A percentile compares a stretch with the other conserved stretches of the same genome.
Conservation (phyloP, 2,888 invertebrate species). For the Scaptodrosophila latifasciaeformis region DNA sequence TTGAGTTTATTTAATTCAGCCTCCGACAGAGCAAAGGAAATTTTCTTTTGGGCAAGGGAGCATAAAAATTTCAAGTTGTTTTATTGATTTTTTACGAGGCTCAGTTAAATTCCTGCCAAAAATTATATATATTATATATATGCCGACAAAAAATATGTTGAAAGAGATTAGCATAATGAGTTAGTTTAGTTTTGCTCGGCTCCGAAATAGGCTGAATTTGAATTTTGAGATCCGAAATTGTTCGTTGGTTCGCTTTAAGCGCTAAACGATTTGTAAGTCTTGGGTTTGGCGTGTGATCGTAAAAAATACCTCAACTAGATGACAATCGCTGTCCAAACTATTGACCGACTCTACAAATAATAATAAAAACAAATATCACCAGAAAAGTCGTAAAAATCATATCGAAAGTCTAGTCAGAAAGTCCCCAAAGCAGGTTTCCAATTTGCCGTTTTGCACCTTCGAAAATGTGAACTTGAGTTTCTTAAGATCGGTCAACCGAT, state of each 20-base stretch:
- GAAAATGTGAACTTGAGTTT: slow-evolving; percentile 18
- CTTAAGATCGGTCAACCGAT: slow-evolving; percentile 12
- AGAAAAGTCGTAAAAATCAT: slow-evolving; percentile 19
- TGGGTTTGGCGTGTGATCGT: slow-evolving; percentile 46
- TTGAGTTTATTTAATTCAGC: slow-evolving; percentile 16
- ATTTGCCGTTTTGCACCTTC: slow-evolving; percentile 54
- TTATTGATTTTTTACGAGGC: slow-evolving; percentile 51
- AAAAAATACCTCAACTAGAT: slow-evolving; percentile 30
- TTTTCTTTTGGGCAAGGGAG: too few species aligned
- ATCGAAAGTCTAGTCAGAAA: slow-evolving; percentile 15
- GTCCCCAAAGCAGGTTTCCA: slow-evolving; percentile 29
- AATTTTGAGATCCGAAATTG: neutral
- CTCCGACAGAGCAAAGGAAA: slow-evolving; percentile 25
- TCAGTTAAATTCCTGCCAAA: slow-evolving; percentile 23
- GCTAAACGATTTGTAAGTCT: slow-evolving; percentile 61
- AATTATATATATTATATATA: slow-evolving; percentile 9
- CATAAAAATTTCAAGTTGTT: neutral
- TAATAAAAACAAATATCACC: slow-evolving; percentile 50
- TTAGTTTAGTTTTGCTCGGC: too few species aligned
- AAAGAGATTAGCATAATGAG: slow-evolving; percentile 48
- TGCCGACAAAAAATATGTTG: slow-evolving; percentile 33
- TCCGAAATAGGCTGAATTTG: too few species aligned
- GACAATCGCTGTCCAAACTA: neutral
- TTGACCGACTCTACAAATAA: slow-evolving; percentile 31
- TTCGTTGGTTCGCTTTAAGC: slow-evolving; percentile 14